Evolutionary conservation across 2,113 vertebrate species (phyloP).

Genomic region (Anoura caudifer): DNA sequence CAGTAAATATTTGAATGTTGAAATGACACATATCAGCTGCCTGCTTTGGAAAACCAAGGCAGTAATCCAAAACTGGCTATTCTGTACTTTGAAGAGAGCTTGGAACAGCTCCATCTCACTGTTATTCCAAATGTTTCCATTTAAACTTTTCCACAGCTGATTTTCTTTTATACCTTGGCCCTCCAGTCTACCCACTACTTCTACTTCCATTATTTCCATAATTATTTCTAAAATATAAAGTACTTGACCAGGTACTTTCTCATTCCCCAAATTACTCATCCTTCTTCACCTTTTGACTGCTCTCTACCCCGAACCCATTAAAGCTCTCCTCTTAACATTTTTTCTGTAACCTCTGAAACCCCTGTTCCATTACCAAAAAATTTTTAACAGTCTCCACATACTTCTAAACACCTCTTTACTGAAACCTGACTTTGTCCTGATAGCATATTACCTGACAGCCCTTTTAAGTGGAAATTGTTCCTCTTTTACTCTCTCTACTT

Average conservation of each 20-base stretch:
- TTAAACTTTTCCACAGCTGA: not conserved
- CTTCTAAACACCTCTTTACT: not conserved
- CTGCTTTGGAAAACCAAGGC: not conserved
- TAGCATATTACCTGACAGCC: not conserved
- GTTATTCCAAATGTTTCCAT: not conserved
- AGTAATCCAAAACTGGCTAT: not conserved
- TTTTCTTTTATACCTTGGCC: not conserved
- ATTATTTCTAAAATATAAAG: conserved; percentile 10
- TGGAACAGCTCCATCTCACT: not conserved
- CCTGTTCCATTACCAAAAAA: not conserved
- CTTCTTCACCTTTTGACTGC: conserved; percentile 8
- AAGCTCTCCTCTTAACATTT: not conserved
- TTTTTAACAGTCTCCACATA: not conserved
- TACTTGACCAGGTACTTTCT: not conserved
- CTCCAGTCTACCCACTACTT: not conserved
- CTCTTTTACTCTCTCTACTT: not conserved
- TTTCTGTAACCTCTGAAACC: not conserved
- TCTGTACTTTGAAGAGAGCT: not conserved
- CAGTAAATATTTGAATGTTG: not conserved
- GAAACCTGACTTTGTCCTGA: not conserved
- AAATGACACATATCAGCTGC: not conserved
- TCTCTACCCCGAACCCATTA: not conserved
- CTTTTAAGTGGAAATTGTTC: not conserved
- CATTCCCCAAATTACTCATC: not conserved
- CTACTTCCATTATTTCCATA: not conserved